Percentiles rank a stretch among this genome's conserved stretches.
These are phyloP conservation scores for Drosophila repleta DNA, from an alignment of 1,140 invertebrate genomes.

Conservation along the genomic window DNA sequence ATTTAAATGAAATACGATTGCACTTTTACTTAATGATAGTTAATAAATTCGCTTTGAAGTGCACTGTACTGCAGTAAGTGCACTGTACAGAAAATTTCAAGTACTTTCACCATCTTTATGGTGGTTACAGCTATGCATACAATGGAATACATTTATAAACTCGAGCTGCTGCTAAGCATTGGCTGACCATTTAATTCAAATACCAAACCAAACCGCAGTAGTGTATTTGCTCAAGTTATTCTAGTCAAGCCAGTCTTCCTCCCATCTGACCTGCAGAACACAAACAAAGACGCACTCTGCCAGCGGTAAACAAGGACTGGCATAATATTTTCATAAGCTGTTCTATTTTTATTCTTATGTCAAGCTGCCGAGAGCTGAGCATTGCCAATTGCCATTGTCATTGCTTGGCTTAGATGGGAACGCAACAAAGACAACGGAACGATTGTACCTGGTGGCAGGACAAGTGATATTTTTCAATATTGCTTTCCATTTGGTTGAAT, in stretches of 20 bases:
- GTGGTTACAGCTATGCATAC: no score
- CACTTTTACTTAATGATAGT: no score
- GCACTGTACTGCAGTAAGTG: no score
- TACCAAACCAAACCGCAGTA: background rate
- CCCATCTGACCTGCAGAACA: background rate
- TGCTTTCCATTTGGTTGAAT: slow-evolving; percentile 76
- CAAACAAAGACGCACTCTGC: slow-evolving; percentile 22
- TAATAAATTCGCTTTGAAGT: no score
- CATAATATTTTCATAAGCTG: slow-evolving; percentile 62
- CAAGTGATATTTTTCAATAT: slow-evolving; percentile 72
- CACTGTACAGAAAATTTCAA: no score
- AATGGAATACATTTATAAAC: no score
- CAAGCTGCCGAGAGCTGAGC: background rate
- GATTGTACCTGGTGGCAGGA: slow-evolving; percentile 48
- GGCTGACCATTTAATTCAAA: no score
- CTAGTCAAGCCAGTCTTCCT: background rate
- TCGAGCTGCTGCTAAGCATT: no score
- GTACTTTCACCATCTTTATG: no score
- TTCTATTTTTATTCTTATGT: slow-evolving; percentile 14
- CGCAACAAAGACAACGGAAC: slow-evolving; percentile 23
- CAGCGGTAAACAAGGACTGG: background rate
- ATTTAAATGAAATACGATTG: background rate
- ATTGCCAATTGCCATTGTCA: background rate
- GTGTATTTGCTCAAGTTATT: background rate
- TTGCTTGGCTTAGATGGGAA: slow-evolving; percentile 34